Evolutionary conservation across 2,888 invertebrate genomes (phyloP).

Genomic region (Hirtodrosophila duncani): DNA sequence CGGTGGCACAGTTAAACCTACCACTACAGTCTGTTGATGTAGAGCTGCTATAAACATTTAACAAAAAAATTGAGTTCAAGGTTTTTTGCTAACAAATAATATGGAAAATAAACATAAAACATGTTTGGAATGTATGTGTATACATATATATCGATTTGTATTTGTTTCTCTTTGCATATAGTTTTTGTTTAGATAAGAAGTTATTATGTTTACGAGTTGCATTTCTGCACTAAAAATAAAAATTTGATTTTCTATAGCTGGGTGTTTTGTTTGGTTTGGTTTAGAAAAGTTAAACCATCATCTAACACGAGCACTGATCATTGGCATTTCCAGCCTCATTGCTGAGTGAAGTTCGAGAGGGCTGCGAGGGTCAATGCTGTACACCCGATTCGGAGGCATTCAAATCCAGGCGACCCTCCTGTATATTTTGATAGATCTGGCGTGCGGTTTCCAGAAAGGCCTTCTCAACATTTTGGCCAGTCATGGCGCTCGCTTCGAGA

Average conservation of each 20-base stretch:
- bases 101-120: slow-evolving; percentile 45
- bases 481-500: slow-evolving; percentile 99
- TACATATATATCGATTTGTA: slow-evolving; percentile 19
- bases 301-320: slow-evolving; percentile 92
- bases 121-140: slow-evolving; percentile 31
- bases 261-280: slow-evolving; percentile 11
- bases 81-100: slow-evolving; percentile 39
- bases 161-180: slow-evolving; percentile 32
- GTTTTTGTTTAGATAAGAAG: slow-evolving; percentile 46
- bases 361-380: slow-evolving; percentile 97
- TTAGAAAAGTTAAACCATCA: slow-evolving; percentile 28
- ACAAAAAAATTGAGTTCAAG: too few species aligned
- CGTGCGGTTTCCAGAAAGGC: slow-evolving; percentile 99
- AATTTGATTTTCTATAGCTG: slow-evolving; percentile 48
- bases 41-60: too few species aligned
- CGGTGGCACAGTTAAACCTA: too few species aligned
- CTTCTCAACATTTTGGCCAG: slow-evolving; percentile 99
- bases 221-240: slow-evolving; percentile 60
- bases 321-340: slow-evolving; percentile 87
- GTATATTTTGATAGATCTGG: slow-evolving; percentile 99
- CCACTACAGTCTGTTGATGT: too few species aligned
- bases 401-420: slow-evolving; percentile 98
- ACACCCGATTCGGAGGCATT: slow-evolving; percentile 99
- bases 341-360: slow-evolving; percentile 87
- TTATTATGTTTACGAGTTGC: slow-evolving; percentile 57